Base-by-base conservation (phyloP, 2,888 invertebrate species). In the Agonopterix heracliana region DNA sequence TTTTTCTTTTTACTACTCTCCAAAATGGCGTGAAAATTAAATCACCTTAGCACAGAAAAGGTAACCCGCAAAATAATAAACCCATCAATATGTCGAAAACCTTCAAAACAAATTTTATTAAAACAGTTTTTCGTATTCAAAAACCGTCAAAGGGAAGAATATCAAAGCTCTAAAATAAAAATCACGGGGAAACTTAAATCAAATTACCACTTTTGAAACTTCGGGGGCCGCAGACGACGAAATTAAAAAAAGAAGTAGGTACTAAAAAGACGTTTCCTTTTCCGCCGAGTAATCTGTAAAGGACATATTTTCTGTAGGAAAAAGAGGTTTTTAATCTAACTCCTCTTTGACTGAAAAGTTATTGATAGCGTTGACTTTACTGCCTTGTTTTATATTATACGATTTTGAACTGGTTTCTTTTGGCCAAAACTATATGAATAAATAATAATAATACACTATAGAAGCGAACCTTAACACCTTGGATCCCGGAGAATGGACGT, bases 311-410 rank as follows among this genome's bases (percentile, higher is more conserved):
- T 68, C 53, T 34, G 47, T 56, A 56, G 54, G 55, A 55, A 66
- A 71, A 68, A 64, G 61, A 62, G 60, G 60, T 63, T 71, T 74
- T 75, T 73, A 74, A 74, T 71, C 63, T 61, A 50, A 61, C 56
- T 63, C 54, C 59, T 52, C 64, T 68, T 69, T 68, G 57, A 60
- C 56, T 56, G 54, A 54, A 26, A 67, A 69, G 62, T 64, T 72
- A 66, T 60, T 63, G 66, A 66, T 61, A 61, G 51, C 59, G 53
- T 54, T 53, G 56, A 59, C 49, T 56, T 54, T 40, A 44, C 47
- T 3, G n/a, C 34, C 5, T 10, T 0, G 3, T 38, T 38, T 38
- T 38, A 26, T 26, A 26, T 26, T 26, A 26, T 5, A 26, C 26
- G 26, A 26, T 26, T 26, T 26, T 5, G 26, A 7, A 26, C 26